Base-by-base conservation (phyloP, 64 coral and sea anemone genomes). In the Montipora cactus region DNA sequence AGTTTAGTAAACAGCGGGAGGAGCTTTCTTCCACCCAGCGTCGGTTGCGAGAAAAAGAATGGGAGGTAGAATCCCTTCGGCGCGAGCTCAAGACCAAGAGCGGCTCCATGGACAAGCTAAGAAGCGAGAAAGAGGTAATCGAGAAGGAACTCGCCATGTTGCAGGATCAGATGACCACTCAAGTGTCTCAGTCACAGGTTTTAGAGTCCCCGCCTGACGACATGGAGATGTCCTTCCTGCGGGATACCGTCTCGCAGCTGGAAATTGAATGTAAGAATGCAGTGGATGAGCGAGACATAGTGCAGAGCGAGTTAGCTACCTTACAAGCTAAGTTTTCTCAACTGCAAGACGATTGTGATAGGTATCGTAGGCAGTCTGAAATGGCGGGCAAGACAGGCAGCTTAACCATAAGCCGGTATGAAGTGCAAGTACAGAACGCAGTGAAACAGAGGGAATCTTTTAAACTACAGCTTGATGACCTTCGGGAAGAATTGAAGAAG, bases 141-240 rank as follows among this genome's bases (percentile, higher is more conserved):
- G 93, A 98, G 67, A 93, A 91, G 14, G 96, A 98, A 59, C 93
- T 98, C 7, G 50, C 76, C 8, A 70, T 80, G 59, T 52, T 98
- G 19, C 78, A 92, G 59, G 89, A 94, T 77, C 89, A 95, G 48
- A 95, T 98, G 84, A 66, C 76, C 37, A 89, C 57, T 77, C 76
- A 87, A 67, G 52, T 92, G 16, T 83, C 48, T 22, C 93, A 98
- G 64, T 83, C 90, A 1, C 96, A 89, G 11, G 89, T 89, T 2
- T 59, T 98, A 19, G 92, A 98, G 84, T 94, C 96, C 12, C 83
- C 93, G 46, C 51, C 94, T 44, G 96, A 96, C 21, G 95, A 98
- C 67, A 77, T 88, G 72, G 96, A 95, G 75, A 37, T 78, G 12
- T 76, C 91, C 20, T 81, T 92, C 81, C 15, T 98, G 77, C 89